These are phyloP conservation scores for Lucilia cuprina DNA, from an alignment of 1,140 invertebrate species.

Conservation along the genomic window DNA sequence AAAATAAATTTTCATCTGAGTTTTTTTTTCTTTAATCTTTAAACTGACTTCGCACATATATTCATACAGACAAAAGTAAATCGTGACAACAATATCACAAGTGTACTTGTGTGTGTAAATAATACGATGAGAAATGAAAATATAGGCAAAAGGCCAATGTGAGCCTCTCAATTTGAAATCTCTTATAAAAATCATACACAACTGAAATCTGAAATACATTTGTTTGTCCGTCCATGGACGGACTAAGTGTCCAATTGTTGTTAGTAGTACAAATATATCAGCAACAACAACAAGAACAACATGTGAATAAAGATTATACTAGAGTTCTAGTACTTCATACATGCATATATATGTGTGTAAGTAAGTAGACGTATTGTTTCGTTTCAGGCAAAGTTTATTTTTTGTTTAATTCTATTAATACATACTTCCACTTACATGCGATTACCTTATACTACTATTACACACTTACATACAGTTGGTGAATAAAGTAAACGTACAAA, in stretches of 20 bases:
- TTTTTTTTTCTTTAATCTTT: background rate
- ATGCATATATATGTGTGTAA: background rate
- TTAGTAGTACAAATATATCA: background rate
- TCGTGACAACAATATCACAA: too few species aligned
- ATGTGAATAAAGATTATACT: background rate
- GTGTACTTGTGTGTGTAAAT: too few species aligned
- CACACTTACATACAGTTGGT: too few species aligned
- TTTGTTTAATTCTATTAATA: too few species aligned
- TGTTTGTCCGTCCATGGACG: background rate
- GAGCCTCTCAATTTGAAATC: background rate
- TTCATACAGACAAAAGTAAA: too few species aligned
- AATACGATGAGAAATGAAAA: too few species aligned
- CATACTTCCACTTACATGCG: too few species aligned
- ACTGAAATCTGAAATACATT: background rate
- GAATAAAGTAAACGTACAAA: too few species aligned
- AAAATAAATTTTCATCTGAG: constrained; percentile 10
- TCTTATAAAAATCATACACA: background rate
- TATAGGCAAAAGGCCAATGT: background rate
- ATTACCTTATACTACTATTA: too few species aligned
- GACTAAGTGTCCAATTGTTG: background rate
- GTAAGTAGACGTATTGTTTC: background rate
- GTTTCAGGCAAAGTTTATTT: background rate
- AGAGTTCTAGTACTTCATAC: background rate
- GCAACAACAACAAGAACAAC: background rate
- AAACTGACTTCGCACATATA: background rate